Base-by-base conservation (phyloP, 2,113 vertebrate species). In the Sardina pilchardus region DNA sequence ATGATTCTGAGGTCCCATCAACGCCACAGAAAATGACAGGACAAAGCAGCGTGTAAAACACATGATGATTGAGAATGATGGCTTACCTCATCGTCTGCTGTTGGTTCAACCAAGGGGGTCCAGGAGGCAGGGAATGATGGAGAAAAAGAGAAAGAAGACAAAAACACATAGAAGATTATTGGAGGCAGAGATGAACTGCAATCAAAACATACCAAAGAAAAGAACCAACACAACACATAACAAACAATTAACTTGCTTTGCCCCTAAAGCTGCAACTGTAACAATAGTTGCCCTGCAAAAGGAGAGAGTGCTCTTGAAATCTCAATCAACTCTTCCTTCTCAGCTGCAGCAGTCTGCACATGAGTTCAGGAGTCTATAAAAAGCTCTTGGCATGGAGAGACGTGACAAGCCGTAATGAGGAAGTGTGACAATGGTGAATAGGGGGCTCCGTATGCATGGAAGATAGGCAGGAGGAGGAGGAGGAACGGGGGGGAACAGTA, bases 51-150 rank as follows among this genome's bases (percentile, higher is more conserved):
- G 30, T 9, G 12, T 30, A 16, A 12, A 34, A 78, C 10, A 78
- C 34, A 78, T 78, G 71, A 78, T 36, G 45, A 63, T n/a, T 50
- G 81, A 56, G 2, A 78, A 42, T 44, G 63, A 86, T 83, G 85
- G 91, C 94, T 94, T 95, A 96, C 95, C 95, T 96, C 95, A 83
- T 96, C 94, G 14, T 96, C 95, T 95, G 93, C 75, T 78, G 71
- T 78, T 14, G 16, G 71, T 39, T 3, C 30, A 78, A 16, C 12
- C 71, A 78, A 78, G 71, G 30, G 34, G 71, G 14, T 34, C 84
- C 81, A 67, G 85, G 87, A 44, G 63, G 39, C 82, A 83, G 14
- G 85, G 12, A 36, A 36, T 16, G 26, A 78, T 36, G 34, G 71
- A 17, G 30, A 78, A 0, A 36, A 34, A 78, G 16, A 36, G 14